Evolutionary conservation across 53 echinoderm and acorn worm genomes (phyloP).

Genomic region (Hippasteria phrygiana): DNA sequence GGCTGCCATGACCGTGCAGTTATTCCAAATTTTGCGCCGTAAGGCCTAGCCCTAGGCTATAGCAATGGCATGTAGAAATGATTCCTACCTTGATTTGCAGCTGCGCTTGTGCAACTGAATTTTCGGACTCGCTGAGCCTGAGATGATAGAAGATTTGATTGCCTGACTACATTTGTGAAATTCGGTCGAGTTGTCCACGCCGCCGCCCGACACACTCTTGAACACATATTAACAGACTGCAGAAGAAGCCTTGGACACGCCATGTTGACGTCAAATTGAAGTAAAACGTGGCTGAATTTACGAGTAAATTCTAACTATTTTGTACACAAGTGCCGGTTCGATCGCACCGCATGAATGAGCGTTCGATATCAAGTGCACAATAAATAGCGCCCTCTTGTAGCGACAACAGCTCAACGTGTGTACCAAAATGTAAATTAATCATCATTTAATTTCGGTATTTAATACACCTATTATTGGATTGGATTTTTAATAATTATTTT

Average conservation of each 20-base stretch:
- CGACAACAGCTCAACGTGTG: no score
- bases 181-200: slow-evolving; percentile 3
- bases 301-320: background rate
- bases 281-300: background rate
- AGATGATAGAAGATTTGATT: background rate
- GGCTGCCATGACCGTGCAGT: no score
- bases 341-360: background rate
- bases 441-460: no score
- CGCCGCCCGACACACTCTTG: slow-evolving; percentile 27
- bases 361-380: background rate
- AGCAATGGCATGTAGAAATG: background rate
- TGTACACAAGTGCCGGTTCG: background rate
- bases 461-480: no score
- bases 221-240: slow-evolving; percentile 47
- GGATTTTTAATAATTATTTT: no score
- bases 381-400: background rate
- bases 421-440: no score
- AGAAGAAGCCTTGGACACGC: slow-evolving; percentile 46
- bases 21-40: no score
- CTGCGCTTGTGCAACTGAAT: slow-evolving; percentile 3
- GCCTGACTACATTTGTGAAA: slow-evolving; percentile 14
- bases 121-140: background rate
- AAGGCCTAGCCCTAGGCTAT: no score
- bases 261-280: slow-evolving; percentile 4
- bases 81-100: background rate